phyloP scores from a whole-genome alignment of 1,140 invertebrate genomes.

The Zaprionus ornatus region DNA sequence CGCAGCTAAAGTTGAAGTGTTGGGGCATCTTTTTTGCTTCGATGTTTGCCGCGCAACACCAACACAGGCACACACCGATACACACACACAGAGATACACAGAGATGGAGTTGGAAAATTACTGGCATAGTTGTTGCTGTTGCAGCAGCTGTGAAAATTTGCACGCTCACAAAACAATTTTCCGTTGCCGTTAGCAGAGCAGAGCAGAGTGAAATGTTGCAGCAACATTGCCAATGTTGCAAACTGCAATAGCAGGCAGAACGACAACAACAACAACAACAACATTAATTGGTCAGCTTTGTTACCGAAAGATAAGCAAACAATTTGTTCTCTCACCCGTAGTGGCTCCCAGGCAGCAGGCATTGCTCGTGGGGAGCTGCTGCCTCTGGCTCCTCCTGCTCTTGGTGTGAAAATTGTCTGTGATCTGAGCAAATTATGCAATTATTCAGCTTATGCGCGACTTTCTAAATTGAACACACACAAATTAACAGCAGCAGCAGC shows the following conservation, averaged over 20 bases:
- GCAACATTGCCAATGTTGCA: conserved; percentile 63
- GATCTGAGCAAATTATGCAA: conserved; percentile 56
- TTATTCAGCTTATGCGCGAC: conserved; percentile 58
- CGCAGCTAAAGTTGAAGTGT: conserved; percentile 47
- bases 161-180: conserved; percentile 79
- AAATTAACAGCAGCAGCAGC: conserved; percentile 42
- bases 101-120: conserved; percentile 53
- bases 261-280: conserved; percentile 26
- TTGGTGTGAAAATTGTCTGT: conserved; percentile 51
- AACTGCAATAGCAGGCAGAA: conserved; percentile 10
- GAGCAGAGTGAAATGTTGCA: conserved; percentile 57
- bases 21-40: conserved; percentile 52
- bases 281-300: conserved; percentile 74
- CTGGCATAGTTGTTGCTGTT: conserved; percentile 70
- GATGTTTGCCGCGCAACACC: conserved; percentile 45
- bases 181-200: conserved; percentile 72
- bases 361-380: not conserved
- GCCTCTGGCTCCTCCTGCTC: not conserved
- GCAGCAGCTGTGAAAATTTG: conserved; percentile 80
- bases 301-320: conserved; percentile 63
- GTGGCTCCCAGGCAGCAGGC: not conserved
- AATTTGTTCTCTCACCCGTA: conserved; percentile 50
- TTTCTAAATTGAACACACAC: conserved; percentile 62
- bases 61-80: conserved; percentile 29
- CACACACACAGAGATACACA: conserved; percentile 20